Evolutionary conservation across 2,888 invertebrate species (phyloP).

Genomic region (Pseudococcus jackbeardsleyi): DNA sequence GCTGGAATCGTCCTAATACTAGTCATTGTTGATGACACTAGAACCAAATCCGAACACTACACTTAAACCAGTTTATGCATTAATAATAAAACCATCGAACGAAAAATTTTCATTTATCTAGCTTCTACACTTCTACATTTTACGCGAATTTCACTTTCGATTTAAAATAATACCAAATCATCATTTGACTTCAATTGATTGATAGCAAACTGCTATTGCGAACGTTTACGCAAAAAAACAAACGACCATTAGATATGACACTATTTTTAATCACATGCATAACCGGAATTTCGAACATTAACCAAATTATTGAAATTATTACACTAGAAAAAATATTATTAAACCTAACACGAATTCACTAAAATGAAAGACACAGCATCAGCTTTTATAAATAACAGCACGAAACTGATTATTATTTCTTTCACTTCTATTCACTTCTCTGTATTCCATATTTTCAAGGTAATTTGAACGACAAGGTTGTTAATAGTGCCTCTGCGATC

Average conservation of each 20-base stretch:
- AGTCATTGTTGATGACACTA: constrained; percentile 65
- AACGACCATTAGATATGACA: constrained; percentile 6
- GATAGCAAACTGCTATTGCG: constrained; percentile 11
- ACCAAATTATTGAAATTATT: not conserved
- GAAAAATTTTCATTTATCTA: not conserved
- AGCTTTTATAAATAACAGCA: constrained; percentile 31
- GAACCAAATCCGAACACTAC: constrained; percentile 41
- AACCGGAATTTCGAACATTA: constrained; percentile 43
- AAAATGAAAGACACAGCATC: not conserved
- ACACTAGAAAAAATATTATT: not conserved
- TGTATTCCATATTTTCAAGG: constrained; percentile 45
- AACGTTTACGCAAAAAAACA: constrained; percentile 8
- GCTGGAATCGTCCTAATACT: constrained; percentile 67
- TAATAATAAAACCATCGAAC: constrained; percentile 50
- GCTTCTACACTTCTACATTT: constrained; percentile 60
- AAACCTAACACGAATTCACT: constrained; percentile 13
- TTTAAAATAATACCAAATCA: constrained; percentile 59
- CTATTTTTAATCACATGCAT: constrained; percentile 17
- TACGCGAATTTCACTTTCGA: constrained; percentile 56
- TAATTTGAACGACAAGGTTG: constrained; percentile 23
- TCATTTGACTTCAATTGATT: constrained; percentile 52
- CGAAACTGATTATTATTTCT: constrained; percentile 28
- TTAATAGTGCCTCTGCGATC: not conserved
- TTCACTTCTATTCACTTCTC: constrained; percentile 25
- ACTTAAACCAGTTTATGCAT: constrained; percentile 17